Percentiles rank a stretch among this genome's conserved stretches.
phyloP scores from a whole-genome alignment of 2,797 vertebrate species.

The Takifugu rubripes region DNA sequence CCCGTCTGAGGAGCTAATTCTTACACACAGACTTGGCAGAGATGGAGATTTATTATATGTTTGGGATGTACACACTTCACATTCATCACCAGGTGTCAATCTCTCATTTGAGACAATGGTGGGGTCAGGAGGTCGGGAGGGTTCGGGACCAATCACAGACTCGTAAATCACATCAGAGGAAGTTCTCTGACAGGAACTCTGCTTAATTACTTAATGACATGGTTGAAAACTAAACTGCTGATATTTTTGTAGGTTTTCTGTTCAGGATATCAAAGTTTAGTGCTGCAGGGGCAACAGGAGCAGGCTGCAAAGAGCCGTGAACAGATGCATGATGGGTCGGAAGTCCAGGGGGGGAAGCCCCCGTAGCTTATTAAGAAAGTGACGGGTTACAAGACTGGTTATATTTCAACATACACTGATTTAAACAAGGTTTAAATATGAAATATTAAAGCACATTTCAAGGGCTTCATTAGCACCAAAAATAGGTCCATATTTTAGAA shows the following conservation, averaged over 20 bases:
- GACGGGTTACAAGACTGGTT: background rate
- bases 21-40: slow-evolving; percentile 32
- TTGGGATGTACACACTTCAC: slow-evolving; percentile 44
- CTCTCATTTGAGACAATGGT: slow-evolving; percentile 10
- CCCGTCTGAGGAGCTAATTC: slow-evolving; percentile 53
- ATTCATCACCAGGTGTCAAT: slow-evolving; percentile 2
- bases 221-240: slow-evolving; percentile 7
- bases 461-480: background rate
- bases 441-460: too few relatives aligned
- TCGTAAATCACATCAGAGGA: slow-evolving; percentile 19
- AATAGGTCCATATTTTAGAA: background rate
- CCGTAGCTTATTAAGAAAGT: slow-evolving; percentile 19
- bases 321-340: slow-evolving; percentile 66
- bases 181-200: slow-evolving; percentile 5
- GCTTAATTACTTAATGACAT: slow-evolving; percentile 9
- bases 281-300: slow-evolving; percentile 34
- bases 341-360: slow-evolving; percentile 43
- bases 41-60: slow-evolving; percentile 8
- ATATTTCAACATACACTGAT: too few relatives aligned
- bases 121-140: background rate
- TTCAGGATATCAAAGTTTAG: slow-evolving; percentile 28
- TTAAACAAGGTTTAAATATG: too few relatives aligned
- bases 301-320: slow-evolving; percentile 48
- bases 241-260: slow-evolving; percentile 2
- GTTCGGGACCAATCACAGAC: background rate